phyloP scores from a whole-genome alignment of 1,140 invertebrate species.

The Aphidius ervi region DNA sequence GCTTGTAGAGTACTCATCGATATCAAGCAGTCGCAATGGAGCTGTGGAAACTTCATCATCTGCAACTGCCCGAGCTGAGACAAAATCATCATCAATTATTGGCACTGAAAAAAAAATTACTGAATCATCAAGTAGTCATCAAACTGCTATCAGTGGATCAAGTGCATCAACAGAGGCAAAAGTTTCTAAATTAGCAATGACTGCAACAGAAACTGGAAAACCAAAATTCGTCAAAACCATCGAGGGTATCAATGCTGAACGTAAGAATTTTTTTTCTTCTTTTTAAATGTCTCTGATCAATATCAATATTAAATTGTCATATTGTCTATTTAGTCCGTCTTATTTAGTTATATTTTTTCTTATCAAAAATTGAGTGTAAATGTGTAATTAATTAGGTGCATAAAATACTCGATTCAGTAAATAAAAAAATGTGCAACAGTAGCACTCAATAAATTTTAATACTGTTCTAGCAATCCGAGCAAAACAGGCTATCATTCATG shows the following conservation, averaged over 20 bases:
- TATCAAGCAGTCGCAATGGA: slow-evolving; percentile 51
- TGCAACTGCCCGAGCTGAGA: slow-evolving; percentile 40
- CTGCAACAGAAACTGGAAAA: slow-evolving; percentile 53
- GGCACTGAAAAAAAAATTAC: slow-evolving; percentile 39
- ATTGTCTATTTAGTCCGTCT: background rate
- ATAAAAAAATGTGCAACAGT: slow-evolving; percentile 16
- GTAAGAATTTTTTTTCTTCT: slow-evolving; percentile 57
- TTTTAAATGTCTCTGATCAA: background rate
- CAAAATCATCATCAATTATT: slow-evolving; percentile 39
- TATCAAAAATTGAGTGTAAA: background rate
- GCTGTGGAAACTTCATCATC: slow-evolving; percentile 52
- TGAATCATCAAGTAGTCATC: slow-evolving; percentile 42
- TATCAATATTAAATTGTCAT: background rate
- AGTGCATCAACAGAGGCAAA: slow-evolving; percentile 33
- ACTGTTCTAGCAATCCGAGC: slow-evolving; percentile 50
- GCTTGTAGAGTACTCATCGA: slow-evolving; percentile 56
- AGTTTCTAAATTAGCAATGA: slow-evolving; percentile 35
- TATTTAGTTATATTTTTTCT: background rate
- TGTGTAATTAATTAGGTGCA: slow-evolving; percentile 7
- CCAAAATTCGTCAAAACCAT: slow-evolving; percentile 70
- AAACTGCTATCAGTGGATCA: slow-evolving; percentile 44
- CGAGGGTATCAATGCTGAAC: slow-evolving; percentile 70
- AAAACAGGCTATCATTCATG: slow-evolving; percentile 53
- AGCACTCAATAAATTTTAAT: slow-evolving; percentile 39
- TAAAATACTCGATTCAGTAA: background rate